These are phyloP conservation scores for Tethya wilhelma DNA, from an alignment of 37 sponge, comb jelly and placozoan species.

Conservation along the genomic window DNA sequence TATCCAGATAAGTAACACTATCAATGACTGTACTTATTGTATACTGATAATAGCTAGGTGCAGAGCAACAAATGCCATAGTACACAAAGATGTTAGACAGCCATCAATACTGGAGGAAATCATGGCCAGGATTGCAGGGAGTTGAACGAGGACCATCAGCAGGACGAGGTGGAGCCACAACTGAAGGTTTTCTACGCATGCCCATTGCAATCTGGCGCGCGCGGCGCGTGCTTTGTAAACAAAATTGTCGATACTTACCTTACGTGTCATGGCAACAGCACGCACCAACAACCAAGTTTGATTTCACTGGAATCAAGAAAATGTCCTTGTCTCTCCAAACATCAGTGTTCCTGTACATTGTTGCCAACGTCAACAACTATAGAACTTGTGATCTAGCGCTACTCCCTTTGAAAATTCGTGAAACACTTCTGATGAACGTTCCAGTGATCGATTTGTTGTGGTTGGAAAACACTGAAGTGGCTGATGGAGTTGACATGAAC, in stretches of 20 bases:
- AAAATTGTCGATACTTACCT: not conserved
- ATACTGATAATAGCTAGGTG: too few relatives aligned
- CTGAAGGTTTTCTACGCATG: too few relatives aligned
- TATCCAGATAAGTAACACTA: too few relatives aligned
- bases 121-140: too few relatives aligned
- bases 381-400: not conserved
- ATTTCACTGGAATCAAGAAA: not conserved
- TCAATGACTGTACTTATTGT: too few relatives aligned
- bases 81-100: too few relatives aligned
- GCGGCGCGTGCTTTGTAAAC: not conserved
- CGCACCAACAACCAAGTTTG: not conserved
- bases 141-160: too few relatives aligned
- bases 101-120: too few relatives aligned
- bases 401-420: not conserved
- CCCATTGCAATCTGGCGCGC: not conserved
- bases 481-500: conserved; percentile 24
- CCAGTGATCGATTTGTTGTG: conserved; percentile 9
- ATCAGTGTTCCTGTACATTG: conserved; percentile 8
- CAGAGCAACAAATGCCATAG: too few relatives aligned
- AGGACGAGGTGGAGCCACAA: too few relatives aligned
- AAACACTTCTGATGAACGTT: not conserved
- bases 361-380: conserved; percentile 1
- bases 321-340: not conserved
- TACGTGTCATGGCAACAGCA: not conserved
- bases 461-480: conserved; percentile 11